These are phyloP conservation scores for Chaetorhynchus papuensis DNA, from an alignment of 2,113 vertebrate species.

Conservation along the genomic window DNA sequence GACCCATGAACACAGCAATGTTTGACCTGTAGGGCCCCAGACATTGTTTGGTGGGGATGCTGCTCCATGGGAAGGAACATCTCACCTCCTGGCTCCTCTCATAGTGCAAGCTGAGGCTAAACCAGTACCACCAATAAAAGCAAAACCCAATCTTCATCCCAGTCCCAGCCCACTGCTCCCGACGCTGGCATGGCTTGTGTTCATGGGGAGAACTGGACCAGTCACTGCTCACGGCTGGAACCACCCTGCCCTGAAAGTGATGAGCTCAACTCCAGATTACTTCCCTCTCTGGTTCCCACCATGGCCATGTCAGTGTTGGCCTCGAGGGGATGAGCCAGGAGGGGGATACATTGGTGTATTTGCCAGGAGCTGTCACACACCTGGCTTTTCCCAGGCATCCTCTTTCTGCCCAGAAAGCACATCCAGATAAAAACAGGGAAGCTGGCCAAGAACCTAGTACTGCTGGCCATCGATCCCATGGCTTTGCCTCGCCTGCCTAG, in stretches of 20 bases:
- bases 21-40: neutral
- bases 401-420: neutral
- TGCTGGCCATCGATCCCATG: neutral
- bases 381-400: neutral
- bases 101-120: neutral
- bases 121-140: neutral
- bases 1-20: neutral
- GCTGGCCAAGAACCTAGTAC: neutral
- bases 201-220: neutral
- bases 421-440: neutral
- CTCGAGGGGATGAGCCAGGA: neutral
- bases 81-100: neutral
- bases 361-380: neutral
- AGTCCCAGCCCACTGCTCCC: neutral
- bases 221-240: neutral
- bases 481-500: conserved; percentile 12
- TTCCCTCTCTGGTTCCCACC: neutral
- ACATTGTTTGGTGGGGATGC: rapidly evolving
- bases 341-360: neutral
- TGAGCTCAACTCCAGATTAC: neutral
- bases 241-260: neutral
- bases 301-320: rapidly evolving
- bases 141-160: neutral
- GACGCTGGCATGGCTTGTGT: rapidly evolving
- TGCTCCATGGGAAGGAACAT: neutral